These are phyloP conservation scores for Stercorarius parasiticus DNA, from an alignment of 2,113 vertebrate species.

Conservation along the genomic window DNA sequence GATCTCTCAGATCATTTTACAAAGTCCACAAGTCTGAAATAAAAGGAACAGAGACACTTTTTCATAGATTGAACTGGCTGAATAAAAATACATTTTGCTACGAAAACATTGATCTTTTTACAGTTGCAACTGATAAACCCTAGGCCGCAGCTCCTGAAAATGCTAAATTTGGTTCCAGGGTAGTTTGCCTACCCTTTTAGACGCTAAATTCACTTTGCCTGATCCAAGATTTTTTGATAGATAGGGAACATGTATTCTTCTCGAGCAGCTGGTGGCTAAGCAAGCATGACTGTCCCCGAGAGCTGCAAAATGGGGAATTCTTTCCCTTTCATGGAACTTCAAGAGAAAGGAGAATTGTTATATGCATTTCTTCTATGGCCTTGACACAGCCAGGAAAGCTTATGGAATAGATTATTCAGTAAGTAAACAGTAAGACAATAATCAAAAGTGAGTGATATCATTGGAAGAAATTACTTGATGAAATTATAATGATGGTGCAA, in stretches of 20 bases:
- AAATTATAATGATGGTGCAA: conserved; percentile 36
- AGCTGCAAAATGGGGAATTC: neutral
- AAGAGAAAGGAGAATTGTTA: neutral
- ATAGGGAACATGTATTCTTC: neutral
- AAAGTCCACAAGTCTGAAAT: conserved; percentile 61
- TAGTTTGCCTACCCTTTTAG: neutral
- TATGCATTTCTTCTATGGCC: neutral
- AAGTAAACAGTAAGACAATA: neutral
- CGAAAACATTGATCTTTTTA: neutral
- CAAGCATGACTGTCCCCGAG: neutral
- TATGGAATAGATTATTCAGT: neutral
- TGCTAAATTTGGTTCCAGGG: neutral
- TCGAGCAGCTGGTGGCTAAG: neutral
- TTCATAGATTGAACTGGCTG: neutral
- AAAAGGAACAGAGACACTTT: neutral
- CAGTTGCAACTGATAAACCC: neutral
- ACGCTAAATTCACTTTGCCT: neutral
- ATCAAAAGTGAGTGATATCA: neutral
- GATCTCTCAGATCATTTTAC: conserved; percentile 38
- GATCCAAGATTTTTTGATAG: neutral
- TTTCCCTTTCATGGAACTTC: neutral
- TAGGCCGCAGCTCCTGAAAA: neutral
- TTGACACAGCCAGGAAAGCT: neutral
- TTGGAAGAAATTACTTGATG: conserved; percentile 57
- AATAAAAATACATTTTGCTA: neutral